Conservation (phyloP, 2,797 vertebrate species). For the Sebastes miniatus region DNA sequence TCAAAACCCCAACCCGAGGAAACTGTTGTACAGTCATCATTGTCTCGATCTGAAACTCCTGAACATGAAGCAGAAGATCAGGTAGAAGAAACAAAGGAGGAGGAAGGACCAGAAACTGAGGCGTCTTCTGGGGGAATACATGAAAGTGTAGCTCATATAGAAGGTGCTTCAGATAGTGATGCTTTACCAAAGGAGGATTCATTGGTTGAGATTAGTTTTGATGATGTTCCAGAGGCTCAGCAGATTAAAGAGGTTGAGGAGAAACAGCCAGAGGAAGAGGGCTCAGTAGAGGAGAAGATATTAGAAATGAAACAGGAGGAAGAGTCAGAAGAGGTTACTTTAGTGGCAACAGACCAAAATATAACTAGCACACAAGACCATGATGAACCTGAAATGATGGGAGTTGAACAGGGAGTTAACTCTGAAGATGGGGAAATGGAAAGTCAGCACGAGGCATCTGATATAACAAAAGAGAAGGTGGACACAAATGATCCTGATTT, state of each 20-base stretch:
- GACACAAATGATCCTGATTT: slow-evolving; percentile 32
- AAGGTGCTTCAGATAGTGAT: slow-evolving; percentile 23
- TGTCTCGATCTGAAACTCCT: slow-evolving; percentile 29
- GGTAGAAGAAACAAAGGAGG: slow-evolving; percentile 24
- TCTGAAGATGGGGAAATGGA: slow-evolving; percentile 22
- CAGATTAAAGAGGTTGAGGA: slow-evolving; percentile 22
- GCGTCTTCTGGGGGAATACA: slow-evolving; percentile 27
- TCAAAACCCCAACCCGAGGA: slow-evolving; percentile 29
- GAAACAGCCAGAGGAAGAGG: slow-evolving; percentile 35
- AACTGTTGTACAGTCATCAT: slow-evolving; percentile 2
- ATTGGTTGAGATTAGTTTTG: slow-evolving; percentile 66
- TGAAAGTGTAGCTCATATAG: slow-evolving; percentile 26
- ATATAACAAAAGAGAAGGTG: slow-evolving; percentile 15
- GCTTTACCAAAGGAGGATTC: slow-evolving; percentile 43
- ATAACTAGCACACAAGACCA: slow-evolving; percentile 4
- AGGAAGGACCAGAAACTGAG: slow-evolving; percentile 17
- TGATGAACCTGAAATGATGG: slow-evolving; percentile 12
- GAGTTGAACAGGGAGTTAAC: slow-evolving; percentile 21
- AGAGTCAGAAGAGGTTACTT: slow-evolving; percentile 11
- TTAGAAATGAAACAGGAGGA: slow-evolving; percentile 30
- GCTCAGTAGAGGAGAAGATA: background rate
- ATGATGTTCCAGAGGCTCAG: slow-evolving; percentile 58
- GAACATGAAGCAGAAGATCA: slow-evolving; percentile 40
- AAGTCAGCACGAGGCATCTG: slow-evolving; percentile 14
- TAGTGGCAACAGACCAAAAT: slow-evolving; percentile 7